These are phyloP conservation scores for Eupithecia insigniata DNA, from an alignment of 2,888 invertebrate genomes.

Conservation along the genomic window DNA sequence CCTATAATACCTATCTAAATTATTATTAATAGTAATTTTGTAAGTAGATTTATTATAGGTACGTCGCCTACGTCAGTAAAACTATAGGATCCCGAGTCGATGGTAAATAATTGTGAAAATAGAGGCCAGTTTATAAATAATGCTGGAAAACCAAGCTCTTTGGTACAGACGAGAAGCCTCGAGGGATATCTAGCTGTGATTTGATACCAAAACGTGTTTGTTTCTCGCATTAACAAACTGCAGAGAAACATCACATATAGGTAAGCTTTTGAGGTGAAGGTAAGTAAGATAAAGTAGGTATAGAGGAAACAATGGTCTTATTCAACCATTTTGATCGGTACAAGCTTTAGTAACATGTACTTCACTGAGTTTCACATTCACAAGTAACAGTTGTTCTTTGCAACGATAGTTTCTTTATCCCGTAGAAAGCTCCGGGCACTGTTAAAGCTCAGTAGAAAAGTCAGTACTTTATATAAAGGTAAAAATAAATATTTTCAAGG, in stretches of 20 bases:
- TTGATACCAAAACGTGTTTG: slow-evolving; percentile 44
- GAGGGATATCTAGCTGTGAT: slow-evolving; percentile 46
- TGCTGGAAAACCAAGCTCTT: neutral
- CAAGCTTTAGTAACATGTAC: too few species aligned
- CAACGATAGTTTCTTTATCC: too few species aligned
- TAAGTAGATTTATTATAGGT: neutral
- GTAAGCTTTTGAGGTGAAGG: neutral
- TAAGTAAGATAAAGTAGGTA: neutral
- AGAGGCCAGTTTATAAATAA: slow-evolving; percentile 30
- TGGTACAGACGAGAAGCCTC: slow-evolving; percentile 31
- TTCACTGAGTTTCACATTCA: too few species aligned
- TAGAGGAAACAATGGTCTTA: neutral
- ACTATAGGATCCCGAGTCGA: neutral
- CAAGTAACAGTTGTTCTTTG: too few species aligned
- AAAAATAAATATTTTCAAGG: too few species aligned
- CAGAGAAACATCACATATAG: slow-evolving; percentile 25
- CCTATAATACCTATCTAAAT: too few species aligned
- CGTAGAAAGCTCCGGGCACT: too few species aligned
- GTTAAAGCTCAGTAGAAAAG: too few species aligned
- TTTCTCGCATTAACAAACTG: slow-evolving; percentile 43
- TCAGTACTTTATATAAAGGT: too few species aligned
- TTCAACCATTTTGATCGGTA: too few species aligned
- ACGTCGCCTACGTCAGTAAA: neutral
- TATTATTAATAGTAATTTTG: too few species aligned
- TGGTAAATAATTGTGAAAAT: slow-evolving; percentile 11